Conservation (phyloP, 2,888 invertebrate species). For the Caprella mutica region DNA sequence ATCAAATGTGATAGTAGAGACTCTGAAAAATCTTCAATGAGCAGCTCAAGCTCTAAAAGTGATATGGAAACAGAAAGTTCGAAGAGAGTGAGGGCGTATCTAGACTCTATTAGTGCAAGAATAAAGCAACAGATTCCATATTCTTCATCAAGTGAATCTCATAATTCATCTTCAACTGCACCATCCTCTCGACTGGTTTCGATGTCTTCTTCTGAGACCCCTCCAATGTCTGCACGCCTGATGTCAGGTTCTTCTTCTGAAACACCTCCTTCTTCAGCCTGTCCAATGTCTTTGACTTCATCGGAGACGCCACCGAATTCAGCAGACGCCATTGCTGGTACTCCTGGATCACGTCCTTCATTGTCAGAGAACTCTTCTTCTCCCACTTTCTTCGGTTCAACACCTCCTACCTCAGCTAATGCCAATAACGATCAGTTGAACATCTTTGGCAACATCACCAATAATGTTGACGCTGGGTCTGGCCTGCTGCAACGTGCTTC, state of each 20-base stretch:
- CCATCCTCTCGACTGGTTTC: conserved; percentile 6
- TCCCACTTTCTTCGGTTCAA: conserved; percentile 26
- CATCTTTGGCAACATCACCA: not conserved
- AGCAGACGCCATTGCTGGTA: conserved; percentile 20
- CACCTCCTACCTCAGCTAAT: conserved; percentile 35
- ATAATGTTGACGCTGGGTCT: not conserved
- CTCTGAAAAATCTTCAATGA: conserved; percentile 8
- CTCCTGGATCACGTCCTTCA: conserved; percentile 29
- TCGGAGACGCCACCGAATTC: conserved; percentile 19
- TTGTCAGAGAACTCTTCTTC: conserved; percentile 1
- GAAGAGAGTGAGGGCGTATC: conserved; percentile 23
- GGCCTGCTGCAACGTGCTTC: conserved; percentile 51
- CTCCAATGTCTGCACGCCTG: conserved; percentile 21
- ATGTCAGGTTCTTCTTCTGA: conserved; percentile 19
- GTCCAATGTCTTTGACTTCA: conserved; percentile 13
- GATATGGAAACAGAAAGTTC: conserved; percentile 6
- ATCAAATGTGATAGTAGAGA: conserved; percentile 3
- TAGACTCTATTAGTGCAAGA: conserved; percentile 25
- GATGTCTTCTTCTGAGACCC: conserved; percentile 23
- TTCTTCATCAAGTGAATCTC: conserved; percentile 3
- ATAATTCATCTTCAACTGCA: conserved; percentile 1
- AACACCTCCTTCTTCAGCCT: conserved; percentile 27
- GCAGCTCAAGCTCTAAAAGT: conserved; percentile 6
- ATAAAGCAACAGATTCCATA: conserved; percentile 19
- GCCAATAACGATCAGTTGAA: conserved; percentile 26